Evolutionary conservation across 2,888 invertebrate genomes (phyloP).

Genomic region (Diogma glabrata): DNA sequence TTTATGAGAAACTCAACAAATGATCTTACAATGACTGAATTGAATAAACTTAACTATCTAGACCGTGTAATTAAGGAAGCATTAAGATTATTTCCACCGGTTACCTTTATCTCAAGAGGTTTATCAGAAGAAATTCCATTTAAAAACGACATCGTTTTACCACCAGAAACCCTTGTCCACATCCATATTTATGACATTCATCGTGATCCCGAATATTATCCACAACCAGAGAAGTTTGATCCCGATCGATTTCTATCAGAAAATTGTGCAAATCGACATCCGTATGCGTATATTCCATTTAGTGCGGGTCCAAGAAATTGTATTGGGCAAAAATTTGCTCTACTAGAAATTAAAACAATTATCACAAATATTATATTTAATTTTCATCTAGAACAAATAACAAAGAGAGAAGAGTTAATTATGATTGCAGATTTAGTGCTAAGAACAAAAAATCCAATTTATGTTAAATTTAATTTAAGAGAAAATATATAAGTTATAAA

Average conservation of each 20-base stretch:
- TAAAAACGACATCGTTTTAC: slow-evolving; percentile 32
- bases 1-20: slow-evolving; percentile 22
- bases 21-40: slow-evolving; percentile 25
- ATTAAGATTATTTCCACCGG: slow-evolving; percentile 42
- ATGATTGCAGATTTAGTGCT: slow-evolving; percentile 40
- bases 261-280: slow-evolving; percentile 41
- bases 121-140: slow-evolving; percentile 20
- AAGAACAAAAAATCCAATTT: slow-evolving; percentile 26
- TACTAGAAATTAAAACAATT: slow-evolving; percentile 49
- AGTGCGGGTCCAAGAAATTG: slow-evolving; percentile 8
- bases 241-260: slow-evolving; percentile 43
- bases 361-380: slow-evolving; percentile 42
- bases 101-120: slow-evolving; percentile 39
- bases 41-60: slow-evolving; percentile 34
- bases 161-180: slow-evolving; percentile 39
- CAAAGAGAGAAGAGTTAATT: slow-evolving; percentile 35
- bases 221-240: slow-evolving; percentile 48
- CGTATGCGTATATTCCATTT: slow-evolving; percentile 53
- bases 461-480: slow-evolving; percentile 4
- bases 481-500: too few relatives aligned
- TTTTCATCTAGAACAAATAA: slow-evolving; percentile 40
- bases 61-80: slow-evolving; percentile 46
- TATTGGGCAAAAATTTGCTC: slow-evolving; percentile 47
- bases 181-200: slow-evolving; percentile 53
- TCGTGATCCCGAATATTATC: slow-evolving; percentile 48